Evolutionary conservation across 1,140 invertebrate species (phyloP).

Genomic region (Lordiphosa stackelbergi): DNA sequence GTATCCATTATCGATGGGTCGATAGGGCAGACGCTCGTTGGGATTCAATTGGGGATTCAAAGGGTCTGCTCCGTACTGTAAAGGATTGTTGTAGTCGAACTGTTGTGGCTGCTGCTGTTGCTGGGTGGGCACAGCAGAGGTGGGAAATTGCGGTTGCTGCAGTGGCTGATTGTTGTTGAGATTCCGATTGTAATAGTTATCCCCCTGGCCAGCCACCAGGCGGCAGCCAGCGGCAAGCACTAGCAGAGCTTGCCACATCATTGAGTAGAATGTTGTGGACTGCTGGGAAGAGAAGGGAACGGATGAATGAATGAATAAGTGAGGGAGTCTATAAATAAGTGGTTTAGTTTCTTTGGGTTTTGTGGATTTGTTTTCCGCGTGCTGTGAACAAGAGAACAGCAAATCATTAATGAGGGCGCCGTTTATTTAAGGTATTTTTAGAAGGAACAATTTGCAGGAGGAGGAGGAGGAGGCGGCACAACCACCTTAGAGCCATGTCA

Average conservation of each 20-base stretch:
- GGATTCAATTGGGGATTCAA: slow-evolving; percentile 15
- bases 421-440: slow-evolving; percentile 45
- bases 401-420: slow-evolving; percentile 50
- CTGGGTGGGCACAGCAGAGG: slow-evolving; percentile 23
- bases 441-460: slow-evolving; percentile 15
- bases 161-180: slow-evolving; percentile 38
- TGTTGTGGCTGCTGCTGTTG: slow-evolving; percentile 38
- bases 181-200: slow-evolving; percentile 48
- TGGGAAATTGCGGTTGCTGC: slow-evolving; percentile 24
- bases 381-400: slow-evolving; percentile 37
- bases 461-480: slow-evolving; percentile 5
- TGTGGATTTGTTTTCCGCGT: slow-evolving; percentile 53
- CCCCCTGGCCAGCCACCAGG: slow-evolving; percentile 37
- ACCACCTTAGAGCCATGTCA: slow-evolving; percentile 53
- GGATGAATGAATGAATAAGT: slow-evolving; percentile 30
- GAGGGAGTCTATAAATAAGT: slow-evolving; percentile 5
- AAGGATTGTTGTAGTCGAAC: slow-evolving; percentile 29
- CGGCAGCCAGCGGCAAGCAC: slow-evolving; percentile 26
- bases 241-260: slow-evolving; percentile 55
- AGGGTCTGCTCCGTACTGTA: slow-evolving; percentile 16
- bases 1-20: slow-evolving; percentile 32
- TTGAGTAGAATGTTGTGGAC: slow-evolving; percentile 1
- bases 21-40: slow-evolving; percentile 47
- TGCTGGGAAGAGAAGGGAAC: slow-evolving; percentile 10
- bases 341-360: slow-evolving; percentile 3